Conservation (phyloP, 2,888 invertebrate species). For the Dasypolia templi region DNA sequence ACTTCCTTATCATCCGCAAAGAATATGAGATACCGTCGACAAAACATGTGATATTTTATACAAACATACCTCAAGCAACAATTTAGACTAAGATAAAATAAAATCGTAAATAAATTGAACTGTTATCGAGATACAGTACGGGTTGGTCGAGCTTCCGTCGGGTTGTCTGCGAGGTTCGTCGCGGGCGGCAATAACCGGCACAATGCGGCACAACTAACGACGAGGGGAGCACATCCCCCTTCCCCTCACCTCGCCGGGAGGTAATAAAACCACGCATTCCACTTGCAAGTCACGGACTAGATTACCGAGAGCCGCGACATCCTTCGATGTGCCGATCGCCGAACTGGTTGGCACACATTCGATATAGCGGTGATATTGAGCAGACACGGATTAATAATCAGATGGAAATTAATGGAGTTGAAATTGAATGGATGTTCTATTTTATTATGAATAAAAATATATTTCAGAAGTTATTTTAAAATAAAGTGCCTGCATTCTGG, state of each 20-base stretch:
- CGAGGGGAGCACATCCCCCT: constrained; percentile 61
- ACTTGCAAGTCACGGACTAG: constrained; percentile 89
- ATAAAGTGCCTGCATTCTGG: not conserved
- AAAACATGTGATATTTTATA: constrained; percentile 2
- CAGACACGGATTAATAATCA: constrained; percentile 48
- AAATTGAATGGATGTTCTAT: constrained; percentile 31
- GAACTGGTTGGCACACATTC: constrained; percentile 59
- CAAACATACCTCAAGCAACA: not conserved
- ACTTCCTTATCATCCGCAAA: constrained; percentile 2
- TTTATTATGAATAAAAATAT: constrained; percentile 1
- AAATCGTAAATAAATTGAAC: constrained; percentile 39
- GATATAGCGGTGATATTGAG: constrained; percentile 45
- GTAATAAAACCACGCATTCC: constrained; percentile 87
- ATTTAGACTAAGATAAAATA: constrained; percentile 5
- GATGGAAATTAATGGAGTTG: constrained; percentile 31
- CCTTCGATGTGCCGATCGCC: constrained; percentile 81
- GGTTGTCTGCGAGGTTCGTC: constrained; percentile 60
- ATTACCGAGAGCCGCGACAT: constrained; percentile 84
- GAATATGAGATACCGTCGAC: not conserved
- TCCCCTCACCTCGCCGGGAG: constrained; percentile 65
- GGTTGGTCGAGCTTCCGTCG: constrained; percentile 30
- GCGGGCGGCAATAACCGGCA: constrained; percentile 75
- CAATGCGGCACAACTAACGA: constrained; percentile 81
- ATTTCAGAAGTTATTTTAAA: not conserved
- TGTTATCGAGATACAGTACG: constrained; percentile 43